Percentiles rank a stretch among this genome's conserved stretches.
These are phyloP conservation scores for Sthenelais limicola DNA, from an alignment of 2,888 invertebrate species.

Conservation along the genomic window DNA sequence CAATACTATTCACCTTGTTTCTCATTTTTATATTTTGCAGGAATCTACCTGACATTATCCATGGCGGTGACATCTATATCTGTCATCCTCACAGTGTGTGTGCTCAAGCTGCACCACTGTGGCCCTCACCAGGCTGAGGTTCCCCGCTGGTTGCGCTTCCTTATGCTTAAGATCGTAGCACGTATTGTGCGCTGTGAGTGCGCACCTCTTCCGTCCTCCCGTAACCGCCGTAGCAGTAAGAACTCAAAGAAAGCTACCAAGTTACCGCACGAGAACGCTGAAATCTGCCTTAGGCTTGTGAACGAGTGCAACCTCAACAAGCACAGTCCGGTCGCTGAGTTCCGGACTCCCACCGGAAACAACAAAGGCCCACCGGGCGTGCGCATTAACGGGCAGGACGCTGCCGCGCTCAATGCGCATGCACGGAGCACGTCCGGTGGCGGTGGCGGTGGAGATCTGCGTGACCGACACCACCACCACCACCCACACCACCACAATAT, in stretches of 20 bases:
- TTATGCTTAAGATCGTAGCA: constrained; percentile 49
- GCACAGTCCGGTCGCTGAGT: constrained; percentile 44
- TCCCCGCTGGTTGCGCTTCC: constrained; percentile 53
- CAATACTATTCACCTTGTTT: no score
- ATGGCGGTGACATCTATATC: constrained; percentile 61
- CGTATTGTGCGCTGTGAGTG: constrained; percentile 48
- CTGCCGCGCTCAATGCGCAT: no score
- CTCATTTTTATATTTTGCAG: constrained; percentile 49
- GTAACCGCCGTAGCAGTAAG: not conserved
- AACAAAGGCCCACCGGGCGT: constrained; percentile 32
- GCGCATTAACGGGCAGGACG: constrained; percentile 32
- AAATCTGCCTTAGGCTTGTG: constrained; percentile 47
- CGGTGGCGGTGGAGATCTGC: not conserved
- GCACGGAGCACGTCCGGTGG: no score
- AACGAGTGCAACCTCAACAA: constrained; percentile 43
- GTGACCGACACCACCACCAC: no score
- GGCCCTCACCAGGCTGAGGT: constrained; percentile 53
- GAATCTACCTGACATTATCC: constrained; percentile 59
- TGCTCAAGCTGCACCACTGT: constrained; percentile 58
- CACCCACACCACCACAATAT: no score
- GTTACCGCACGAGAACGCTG: constrained; percentile 43
- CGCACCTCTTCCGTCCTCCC: constrained; percentile 14
- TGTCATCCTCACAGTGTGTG: constrained; percentile 57
- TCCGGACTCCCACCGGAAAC: constrained; percentile 29
- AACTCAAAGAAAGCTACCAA: constrained; percentile 35